Base-by-base conservation (phyloP, 2,888 invertebrate genomes). In the Alsophila aescularia region DNA sequence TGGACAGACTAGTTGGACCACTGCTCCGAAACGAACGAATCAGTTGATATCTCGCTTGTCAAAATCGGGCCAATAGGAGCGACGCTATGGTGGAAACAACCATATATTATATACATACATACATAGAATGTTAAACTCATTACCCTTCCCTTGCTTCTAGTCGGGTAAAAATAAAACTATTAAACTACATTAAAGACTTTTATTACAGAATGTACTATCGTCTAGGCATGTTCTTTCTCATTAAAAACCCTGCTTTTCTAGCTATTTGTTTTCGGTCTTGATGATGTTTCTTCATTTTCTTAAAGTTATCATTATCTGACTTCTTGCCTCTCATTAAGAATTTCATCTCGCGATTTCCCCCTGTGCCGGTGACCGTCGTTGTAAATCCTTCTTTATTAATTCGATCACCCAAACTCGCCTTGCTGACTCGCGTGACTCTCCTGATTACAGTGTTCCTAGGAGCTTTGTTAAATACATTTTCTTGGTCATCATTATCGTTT, bases 291-390 rank as follows among this genome's bases (percentile, higher is more conserved):
- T 93, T 93, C 75, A 93, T 93, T 68, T 93, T 93, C 64, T 93
- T 93, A 14, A 93, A 90, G 62, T 87, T 92, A 31, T 92, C 92
- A 0, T 85, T 87, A 58, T 93, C 90, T 12, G 88, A 83, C 60
- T 93, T 93, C 60, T 90, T 90, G 62, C 93, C 93, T 64, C 92
- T 87, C 69, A 95, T 92, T 2, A 92, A 92, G 72, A 97, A 97
- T 14, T 95, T 95, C 95, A 97, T 96, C 87, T 96, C 96, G 47
- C 94, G 93, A 77, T 95, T 96, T 36, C 97, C 95, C 86, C 67
- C 95, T 87, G 62, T 93, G 72, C 72, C 94, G 72, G 79, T 90
- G 80, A 70, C 93, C 79, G 71, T 84, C 45, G 74, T 89, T 1
- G 85, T 80, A 29, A 87, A 85, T 37, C 93, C 92, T 71, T 96